These are phyloP conservation scores for Stenotaenia linearis DNA, from an alignment of 2,888 invertebrate species.

Conservation along the genomic window DNA sequence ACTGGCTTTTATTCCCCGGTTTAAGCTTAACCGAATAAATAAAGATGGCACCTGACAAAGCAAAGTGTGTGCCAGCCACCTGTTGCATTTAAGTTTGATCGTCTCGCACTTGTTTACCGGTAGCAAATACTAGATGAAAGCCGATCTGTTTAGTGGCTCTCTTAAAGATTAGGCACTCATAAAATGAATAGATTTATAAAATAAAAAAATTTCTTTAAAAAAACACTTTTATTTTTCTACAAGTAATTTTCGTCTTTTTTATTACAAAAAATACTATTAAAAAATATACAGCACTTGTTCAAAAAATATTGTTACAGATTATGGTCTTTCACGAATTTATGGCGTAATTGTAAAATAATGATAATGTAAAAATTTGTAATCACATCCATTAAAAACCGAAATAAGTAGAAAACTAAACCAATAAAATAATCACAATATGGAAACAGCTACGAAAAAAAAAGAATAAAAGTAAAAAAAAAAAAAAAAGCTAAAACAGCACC, in stretches of 20 bases:
- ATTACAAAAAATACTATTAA: not conserved
- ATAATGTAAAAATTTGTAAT: not conserved
- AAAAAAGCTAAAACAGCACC: not conserved
- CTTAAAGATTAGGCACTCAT: not conserved
- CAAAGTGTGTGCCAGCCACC: not conserved
- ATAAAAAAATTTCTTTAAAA: not conserved
- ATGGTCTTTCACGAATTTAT: not conserved
- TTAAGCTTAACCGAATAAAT: not conserved
- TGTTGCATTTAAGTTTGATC: no score
- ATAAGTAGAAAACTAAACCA: slow-evolving; percentile 6
- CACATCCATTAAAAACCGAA: not conserved
- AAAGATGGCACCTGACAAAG: not conserved
- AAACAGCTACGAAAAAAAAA: not conserved
- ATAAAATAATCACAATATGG: not conserved
- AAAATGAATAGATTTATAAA: no score
- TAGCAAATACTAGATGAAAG: not conserved
- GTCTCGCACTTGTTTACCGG: not conserved
- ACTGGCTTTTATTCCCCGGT: not conserved
- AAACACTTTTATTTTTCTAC: not conserved
- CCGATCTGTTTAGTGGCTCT: not conserved
- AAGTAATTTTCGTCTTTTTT: not conserved
- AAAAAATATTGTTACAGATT: not conserved
- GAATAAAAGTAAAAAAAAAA: not conserved
- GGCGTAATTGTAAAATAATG: not conserved
- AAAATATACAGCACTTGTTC: not conserved